Evolutionary conservation across 2,797 vertebrate species (phyloP), one percentile per base, ranked within the genome.

Genomic region (Enteromius trimaculatus): DNA sequence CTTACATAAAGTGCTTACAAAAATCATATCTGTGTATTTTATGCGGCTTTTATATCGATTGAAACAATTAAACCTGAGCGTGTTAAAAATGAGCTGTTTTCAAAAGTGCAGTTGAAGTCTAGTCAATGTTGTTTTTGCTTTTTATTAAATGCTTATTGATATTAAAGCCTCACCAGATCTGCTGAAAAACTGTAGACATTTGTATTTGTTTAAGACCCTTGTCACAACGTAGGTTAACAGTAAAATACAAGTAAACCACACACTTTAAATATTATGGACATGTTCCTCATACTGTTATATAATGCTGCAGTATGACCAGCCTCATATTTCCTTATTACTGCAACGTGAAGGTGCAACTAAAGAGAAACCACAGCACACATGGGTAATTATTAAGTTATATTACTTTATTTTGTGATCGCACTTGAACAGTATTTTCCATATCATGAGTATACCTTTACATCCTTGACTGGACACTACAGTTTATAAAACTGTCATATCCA

Each of bases 191-290:
- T 31, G 42, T 21, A 49, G 3, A 65, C 5, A 8, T 19, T 29
- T 79, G 3, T 31, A 10, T 39, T 39, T 7, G 39, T 80, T 39
- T 76, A 78, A 53, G 26, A 31, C 8, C n/a, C 9, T 23, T 3
- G 8, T 19, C 21, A 14, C 1, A 13, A 1, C 1, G 14, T 17
- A 8, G 34, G 62, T 66, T 3, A 16, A 6, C 53, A 71, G 42
- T 17, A 42, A 49, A 64, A 79, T 11, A 2, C 19, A 85, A n/a
- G 4, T 5, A 62, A 72, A 77, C 86, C 87, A 84, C 86, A 77
- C 39, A 47, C n/a, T 88, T 87, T 85, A 84, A 84, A 88, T 87
- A 86, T 77, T 60, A 3, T 9, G 0, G 76, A 10, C 13, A 37
- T 68, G 53, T 88, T 88, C 87, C 87, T 84, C 49, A 31, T 86